These are phyloP conservation scores for Hylia prasina DNA, from an alignment of 2,113 vertebrate genomes.

Conservation along the genomic window DNA sequence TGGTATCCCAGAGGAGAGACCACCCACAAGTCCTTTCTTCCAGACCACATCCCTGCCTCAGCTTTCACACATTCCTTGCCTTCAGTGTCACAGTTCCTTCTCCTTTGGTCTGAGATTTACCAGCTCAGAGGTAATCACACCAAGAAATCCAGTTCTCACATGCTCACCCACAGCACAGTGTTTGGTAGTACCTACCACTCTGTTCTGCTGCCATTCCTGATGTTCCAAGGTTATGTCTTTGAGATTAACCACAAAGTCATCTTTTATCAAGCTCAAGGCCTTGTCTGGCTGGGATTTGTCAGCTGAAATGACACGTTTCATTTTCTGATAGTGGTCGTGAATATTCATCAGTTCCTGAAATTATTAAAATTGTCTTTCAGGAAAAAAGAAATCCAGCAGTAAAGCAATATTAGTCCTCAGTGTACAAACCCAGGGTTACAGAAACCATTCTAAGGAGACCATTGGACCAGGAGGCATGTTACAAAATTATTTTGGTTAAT, in stretches of 20 bases:
- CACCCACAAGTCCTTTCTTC: background rate
- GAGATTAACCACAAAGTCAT: slow-evolving; percentile 78
- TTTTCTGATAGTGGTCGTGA: slow-evolving; percentile 84
- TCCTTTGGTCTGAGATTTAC: background rate
- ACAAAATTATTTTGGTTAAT: background rate
- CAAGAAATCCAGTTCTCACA: background rate
- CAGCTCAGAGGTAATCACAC: background rate
- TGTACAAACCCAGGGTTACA: background rate
- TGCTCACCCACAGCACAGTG: background rate
- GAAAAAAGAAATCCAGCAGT: background rate
- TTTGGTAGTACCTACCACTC: slow-evolving; percentile 58
- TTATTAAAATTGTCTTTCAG: background rate
- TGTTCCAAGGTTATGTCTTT: slow-evolving; percentile 76
- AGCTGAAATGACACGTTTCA: slow-evolving; percentile 77
- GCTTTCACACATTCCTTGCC: background rate
- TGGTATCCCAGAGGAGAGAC: background rate
- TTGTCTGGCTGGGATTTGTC: slow-evolving; percentile 64
- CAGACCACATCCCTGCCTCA: background rate
- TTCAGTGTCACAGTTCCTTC: background rate
- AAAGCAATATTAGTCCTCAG: background rate
- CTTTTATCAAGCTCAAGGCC: slow-evolving; percentile 76
- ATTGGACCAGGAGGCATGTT: background rate
- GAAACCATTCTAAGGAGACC: background rate
- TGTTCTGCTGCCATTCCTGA: slow-evolving; percentile 81
- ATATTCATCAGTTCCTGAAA: slow-evolving; percentile 88